phyloP scores from a whole-genome alignment of 2,113 vertebrate species.

The Piaya cayana region DNA sequence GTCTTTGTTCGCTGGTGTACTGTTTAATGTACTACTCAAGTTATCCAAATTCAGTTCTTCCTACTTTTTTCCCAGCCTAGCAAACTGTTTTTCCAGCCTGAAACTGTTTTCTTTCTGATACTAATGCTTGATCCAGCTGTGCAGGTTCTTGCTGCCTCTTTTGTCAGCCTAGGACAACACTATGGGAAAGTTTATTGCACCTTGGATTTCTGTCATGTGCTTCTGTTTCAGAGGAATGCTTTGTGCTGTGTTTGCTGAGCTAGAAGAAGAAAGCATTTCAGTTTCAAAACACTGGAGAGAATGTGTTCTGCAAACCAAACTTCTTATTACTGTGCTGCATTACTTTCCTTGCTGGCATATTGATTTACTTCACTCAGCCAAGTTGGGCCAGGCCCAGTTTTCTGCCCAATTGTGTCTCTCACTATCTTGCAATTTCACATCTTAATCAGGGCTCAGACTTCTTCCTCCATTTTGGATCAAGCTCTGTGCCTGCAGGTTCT shows the following conservation, averaged over 20 bases:
- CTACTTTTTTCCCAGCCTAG: background rate
- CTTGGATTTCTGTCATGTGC: background rate
- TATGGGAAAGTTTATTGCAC: background rate
- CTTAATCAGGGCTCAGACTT: background rate
- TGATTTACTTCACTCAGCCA: background rate
- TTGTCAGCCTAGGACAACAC: background rate
- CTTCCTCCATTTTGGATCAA: background rate
- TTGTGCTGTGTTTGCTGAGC: background rate
- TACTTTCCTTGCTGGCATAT: conserved; percentile 3
- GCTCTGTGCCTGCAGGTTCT: background rate
- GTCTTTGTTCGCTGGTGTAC: background rate
- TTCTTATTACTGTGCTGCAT: background rate
- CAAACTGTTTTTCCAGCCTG: background rate
- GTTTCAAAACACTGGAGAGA: background rate
- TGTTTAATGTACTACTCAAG: background rate
- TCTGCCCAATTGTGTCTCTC: background rate
- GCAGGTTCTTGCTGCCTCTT: background rate
- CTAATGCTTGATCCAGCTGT: background rate
- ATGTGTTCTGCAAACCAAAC: background rate
- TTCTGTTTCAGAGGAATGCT: background rate
- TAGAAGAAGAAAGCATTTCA: background rate
- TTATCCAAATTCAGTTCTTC: background rate
- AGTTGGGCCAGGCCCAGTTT: background rate
- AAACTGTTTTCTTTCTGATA: background rate
- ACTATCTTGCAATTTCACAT: background rate